Conservation (phyloP, 1,140 invertebrate genomes). For the Diorhabda sublineata region DNA sequence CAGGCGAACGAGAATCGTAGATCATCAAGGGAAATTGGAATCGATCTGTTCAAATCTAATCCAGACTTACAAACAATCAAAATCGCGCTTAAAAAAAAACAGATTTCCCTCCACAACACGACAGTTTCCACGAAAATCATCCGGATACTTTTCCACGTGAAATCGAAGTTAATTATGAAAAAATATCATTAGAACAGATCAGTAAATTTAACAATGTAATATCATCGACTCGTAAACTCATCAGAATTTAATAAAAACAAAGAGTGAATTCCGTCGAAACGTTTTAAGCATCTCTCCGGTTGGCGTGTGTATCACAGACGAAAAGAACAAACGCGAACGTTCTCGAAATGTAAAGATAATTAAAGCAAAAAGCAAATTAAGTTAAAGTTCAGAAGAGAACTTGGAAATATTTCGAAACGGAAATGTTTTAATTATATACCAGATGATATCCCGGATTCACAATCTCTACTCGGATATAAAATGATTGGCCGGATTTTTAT, state of each 20-base stretch:
- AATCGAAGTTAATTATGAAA: no score
- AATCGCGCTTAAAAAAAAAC: no score
- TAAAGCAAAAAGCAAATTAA: constrained; percentile 29
- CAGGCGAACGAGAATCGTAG: no score
- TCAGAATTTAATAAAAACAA: not conserved
- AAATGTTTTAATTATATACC: constrained; percentile 29
- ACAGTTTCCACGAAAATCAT: no score
- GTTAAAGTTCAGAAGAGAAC: constrained; percentile 22
- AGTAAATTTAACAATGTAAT: no score
- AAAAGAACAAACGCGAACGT: constrained; percentile 13
- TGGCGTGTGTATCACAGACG: constrained; percentile 6
- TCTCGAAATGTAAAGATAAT: constrained; percentile 27
- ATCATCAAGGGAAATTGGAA: no score
- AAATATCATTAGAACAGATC: no score
- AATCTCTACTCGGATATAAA: constrained; percentile 24
- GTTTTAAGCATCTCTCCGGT: not conserved
- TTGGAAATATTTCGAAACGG: constrained; percentile 26
- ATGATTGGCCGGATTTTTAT: constrained; percentile 9
- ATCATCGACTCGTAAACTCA: no score
- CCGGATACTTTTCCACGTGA: no score
- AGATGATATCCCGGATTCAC: constrained; percentile 20
- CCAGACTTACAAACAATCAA: no score
- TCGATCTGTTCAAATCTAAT: no score
- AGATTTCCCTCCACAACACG: no score
- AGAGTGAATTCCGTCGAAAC: not conserved